Evolutionary conservation across 1,140 invertebrate species (phyloP).

Genomic region (Drosophila ambigua): DNA sequence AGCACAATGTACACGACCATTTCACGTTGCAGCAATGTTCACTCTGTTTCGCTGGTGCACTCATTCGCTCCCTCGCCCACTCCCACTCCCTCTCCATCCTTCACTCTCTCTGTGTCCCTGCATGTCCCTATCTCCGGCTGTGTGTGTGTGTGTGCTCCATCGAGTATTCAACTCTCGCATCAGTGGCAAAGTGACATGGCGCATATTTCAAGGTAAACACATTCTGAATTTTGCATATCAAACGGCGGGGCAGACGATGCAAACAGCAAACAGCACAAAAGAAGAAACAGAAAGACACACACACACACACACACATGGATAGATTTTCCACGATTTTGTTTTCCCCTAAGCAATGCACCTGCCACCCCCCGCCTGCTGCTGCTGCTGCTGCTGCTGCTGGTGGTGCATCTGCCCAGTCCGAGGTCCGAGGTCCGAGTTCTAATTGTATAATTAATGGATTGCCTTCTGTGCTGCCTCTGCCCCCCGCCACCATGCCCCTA

Average conservation of each 20-base stretch:
- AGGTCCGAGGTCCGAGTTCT: slow-evolving; percentile 56
- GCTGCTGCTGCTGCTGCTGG: background rate
- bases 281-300: slow-evolving; percentile 5
- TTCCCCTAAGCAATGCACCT: slow-evolving; percentile 30
- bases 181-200: slow-evolving; percentile 67
- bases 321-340: slow-evolving; percentile 63
- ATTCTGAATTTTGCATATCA: slow-evolving; percentile 70
- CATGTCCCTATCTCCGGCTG: background rate
- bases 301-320: slow-evolving; percentile 15
- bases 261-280: slow-evolving; percentile 37
- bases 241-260: slow-evolving; percentile 33
- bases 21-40: slow-evolving; percentile 27
- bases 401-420: slow-evolving; percentile 1
- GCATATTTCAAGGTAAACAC: slow-evolving; percentile 78
- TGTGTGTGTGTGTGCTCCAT: slow-evolving; percentile 34
- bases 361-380: background rate
- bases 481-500: background rate
- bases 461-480: slow-evolving; percentile 23
- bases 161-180: slow-evolving; percentile 54
- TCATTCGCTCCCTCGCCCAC: background rate
- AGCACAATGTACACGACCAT: slow-evolving; percentile 33
- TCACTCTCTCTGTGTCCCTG: background rate
- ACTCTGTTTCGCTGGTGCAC: background rate
- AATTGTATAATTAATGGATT: slow-evolving; percentile 80
- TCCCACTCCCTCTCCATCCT: background rate